Evolutionary conservation across 2,888 invertebrate species (phyloP).

Genomic region (Parelbella ahira): DNA sequence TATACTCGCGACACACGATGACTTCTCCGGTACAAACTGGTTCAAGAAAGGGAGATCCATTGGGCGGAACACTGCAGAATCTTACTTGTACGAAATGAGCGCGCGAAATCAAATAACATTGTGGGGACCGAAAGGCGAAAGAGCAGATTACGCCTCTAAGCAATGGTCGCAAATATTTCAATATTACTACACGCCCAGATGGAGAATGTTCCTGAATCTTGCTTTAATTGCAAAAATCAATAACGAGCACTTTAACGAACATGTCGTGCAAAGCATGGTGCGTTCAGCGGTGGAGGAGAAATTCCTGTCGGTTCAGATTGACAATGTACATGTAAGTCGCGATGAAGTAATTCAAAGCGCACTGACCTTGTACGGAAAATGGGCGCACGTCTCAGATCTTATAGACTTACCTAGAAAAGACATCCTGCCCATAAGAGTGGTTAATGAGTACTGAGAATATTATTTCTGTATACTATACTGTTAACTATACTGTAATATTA

Average conservation of each 20-base stretch:
- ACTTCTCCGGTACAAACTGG: slow-evolving; percentile 51
- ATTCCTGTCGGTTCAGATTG: slow-evolving; percentile 27
- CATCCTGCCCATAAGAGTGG: no score
- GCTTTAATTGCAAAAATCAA: slow-evolving; percentile 75
- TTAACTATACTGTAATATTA: no score
- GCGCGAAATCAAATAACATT: slow-evolving; percentile 95
- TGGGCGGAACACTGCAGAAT: slow-evolving; percentile 35
- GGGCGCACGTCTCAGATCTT: slow-evolving; percentile 53
- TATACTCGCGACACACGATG: slow-evolving; percentile 43
- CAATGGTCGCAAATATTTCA: slow-evolving; percentile 89
- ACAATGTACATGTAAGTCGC: neutral
- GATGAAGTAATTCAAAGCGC: slow-evolving; percentile 29
- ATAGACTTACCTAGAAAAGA: slow-evolving; percentile 65
- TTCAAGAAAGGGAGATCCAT: slow-evolving; percentile 39
- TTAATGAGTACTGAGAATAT: no score
- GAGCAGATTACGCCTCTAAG: slow-evolving; percentile 94
- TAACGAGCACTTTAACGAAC: slow-evolving; percentile 80
- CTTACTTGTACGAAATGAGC: slow-evolving; percentile 75
- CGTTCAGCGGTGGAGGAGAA: slow-evolving; percentile 49
- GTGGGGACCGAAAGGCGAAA: slow-evolving; percentile 96
- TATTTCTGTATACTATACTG: no score
- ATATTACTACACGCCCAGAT: slow-evolving; percentile 88
- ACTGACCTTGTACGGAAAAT: slow-evolving; percentile 51
- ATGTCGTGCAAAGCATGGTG: slow-evolving; percentile 66
- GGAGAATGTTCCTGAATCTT: slow-evolving; percentile 84